Base-by-base conservation (phyloP, 2,888 invertebrate genomes). In the Brachyptera putata region DNA sequence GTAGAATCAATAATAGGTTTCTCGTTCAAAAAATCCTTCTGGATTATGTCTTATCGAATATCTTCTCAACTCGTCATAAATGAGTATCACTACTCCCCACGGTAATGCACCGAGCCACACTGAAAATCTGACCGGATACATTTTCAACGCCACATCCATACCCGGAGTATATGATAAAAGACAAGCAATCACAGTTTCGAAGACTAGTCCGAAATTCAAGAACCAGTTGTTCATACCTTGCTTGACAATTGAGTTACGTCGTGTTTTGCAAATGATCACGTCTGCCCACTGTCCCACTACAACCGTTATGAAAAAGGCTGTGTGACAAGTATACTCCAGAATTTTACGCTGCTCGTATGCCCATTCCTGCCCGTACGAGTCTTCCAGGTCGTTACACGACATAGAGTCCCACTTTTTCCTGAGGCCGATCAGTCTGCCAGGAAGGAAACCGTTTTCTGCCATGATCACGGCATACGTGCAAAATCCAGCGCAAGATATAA, bases 341-440 rank as follows among this genome's bases (percentile, higher is more conserved):
- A 0, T 25, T 25, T 61, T 57, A 9, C 63, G 26, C 1, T 49
- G 49, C 0, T 43, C 11, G 37, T 58, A 63, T 1, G 53, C 46
- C 63, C 63, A 63, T 26, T 58, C 24, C 13, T 57, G 46, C 1
- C 63, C 63, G 24, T 43, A 61, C 18, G 63, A 61, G 13, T 90
- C 89, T 58, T 74, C 72, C 1, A 90, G 71, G 70, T 87, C 85
- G 67, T 83, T 86, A 56, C 89, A 76, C 2, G 83, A 80, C 65
- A 77, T 77, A 56, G 85, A 82, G 16, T 61, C 56, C 63, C 63
- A 63, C 1, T 41, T 3, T 11, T 39, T 41, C 7, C 49, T 25
- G 1, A 57, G 21, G 2, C 58, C 58, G 1, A 57, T 1, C n/a
- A 63, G 21, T 2, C 22, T 7, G 3, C 1, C 0, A 2, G 63